Conservation (phyloP, 1,140 invertebrate genomes). For the Daktulosphaira vitifoliae region DNA sequence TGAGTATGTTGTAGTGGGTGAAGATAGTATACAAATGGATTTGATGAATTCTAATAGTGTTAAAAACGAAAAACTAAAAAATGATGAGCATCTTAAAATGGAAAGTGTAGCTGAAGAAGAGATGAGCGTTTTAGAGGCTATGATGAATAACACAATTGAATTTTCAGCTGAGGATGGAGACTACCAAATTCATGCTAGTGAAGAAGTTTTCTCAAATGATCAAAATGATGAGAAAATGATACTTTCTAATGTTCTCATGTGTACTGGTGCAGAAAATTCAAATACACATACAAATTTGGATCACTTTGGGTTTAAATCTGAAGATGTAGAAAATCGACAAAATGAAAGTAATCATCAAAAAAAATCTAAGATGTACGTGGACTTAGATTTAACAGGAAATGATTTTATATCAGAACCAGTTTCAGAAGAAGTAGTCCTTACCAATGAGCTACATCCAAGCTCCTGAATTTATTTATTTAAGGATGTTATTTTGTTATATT, state of each 20-base stretch:
- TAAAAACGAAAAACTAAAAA: constrained; percentile 13
- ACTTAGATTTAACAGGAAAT: constrained; percentile 17
- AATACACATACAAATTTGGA: constrained; percentile 8
- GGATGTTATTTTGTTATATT: constrained; percentile 9
- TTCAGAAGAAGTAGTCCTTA: constrained; percentile 17
- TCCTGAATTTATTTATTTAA: constrained; percentile 30
- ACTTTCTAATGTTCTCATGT: constrained; percentile 23
- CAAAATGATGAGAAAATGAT: constrained; percentile 30
- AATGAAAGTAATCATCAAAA: constrained; percentile 19
- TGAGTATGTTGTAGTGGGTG: constrained; percentile 20
- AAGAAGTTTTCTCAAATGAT: constrained; percentile 28
- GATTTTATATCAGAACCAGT: constrained; percentile 28
- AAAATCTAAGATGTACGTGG: constrained; percentile 25
- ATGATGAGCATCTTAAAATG: neutral
- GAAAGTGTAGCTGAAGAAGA: constrained; percentile 16
- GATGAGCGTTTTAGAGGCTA: constrained; percentile 25
- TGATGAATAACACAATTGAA: constrained; percentile 30
- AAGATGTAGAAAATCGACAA: constrained; percentile 1
- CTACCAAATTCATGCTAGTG: constrained; percentile 25
- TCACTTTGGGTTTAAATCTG: constrained; percentile 20
- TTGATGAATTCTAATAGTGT: constrained; percentile 8
- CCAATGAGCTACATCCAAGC: constrained; percentile 18
- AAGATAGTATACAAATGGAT: constrained; percentile 16
- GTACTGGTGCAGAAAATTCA: constrained; percentile 17
- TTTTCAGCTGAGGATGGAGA: constrained; percentile 21